Evolutionary conservation across 2,888 invertebrate genomes (phyloP).

Genomic region (Nephrotoma guestfalica): DNA sequence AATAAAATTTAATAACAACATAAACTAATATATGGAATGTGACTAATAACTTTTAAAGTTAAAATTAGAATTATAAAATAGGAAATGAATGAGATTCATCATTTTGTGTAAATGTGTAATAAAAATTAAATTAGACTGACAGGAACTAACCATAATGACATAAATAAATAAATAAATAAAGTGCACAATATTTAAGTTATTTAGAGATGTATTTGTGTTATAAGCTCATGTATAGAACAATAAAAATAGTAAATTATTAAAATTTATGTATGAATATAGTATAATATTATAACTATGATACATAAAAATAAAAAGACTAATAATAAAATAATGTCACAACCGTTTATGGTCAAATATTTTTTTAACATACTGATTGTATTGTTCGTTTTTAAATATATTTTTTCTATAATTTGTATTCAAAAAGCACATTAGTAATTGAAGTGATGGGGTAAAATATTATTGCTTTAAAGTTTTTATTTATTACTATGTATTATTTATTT

Average conservation of each 20-base stretch:
- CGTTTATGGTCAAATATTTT: background rate
- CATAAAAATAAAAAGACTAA: background rate
- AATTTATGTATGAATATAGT: background rate
- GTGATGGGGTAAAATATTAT: slow-evolving; percentile 3
- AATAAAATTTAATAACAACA: background rate
- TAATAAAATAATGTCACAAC: slow-evolving; percentile 2
- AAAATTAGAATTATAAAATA: background rate
- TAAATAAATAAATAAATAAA: background rate
- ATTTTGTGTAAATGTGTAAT: background rate
- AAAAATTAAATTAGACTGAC: background rate
- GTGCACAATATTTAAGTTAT: background rate
- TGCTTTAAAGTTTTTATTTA: background rate
- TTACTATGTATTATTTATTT: background rate
- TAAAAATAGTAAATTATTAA: background rate
- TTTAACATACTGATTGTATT: slow-evolving; percentile 3
- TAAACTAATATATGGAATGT: background rate
- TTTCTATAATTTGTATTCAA: background rate
- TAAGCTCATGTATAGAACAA: background rate
- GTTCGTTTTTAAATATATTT: background rate
- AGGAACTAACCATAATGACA: background rate
- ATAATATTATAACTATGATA: background rate
- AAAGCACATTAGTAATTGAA: slow-evolving; percentile 2
- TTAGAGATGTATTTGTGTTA: background rate
- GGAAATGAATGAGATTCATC: background rate
- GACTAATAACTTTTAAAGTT: background rate